Base-by-base conservation (phyloP, 2,797 vertebrate genomes). In the Lophura swinhoii region DNA sequence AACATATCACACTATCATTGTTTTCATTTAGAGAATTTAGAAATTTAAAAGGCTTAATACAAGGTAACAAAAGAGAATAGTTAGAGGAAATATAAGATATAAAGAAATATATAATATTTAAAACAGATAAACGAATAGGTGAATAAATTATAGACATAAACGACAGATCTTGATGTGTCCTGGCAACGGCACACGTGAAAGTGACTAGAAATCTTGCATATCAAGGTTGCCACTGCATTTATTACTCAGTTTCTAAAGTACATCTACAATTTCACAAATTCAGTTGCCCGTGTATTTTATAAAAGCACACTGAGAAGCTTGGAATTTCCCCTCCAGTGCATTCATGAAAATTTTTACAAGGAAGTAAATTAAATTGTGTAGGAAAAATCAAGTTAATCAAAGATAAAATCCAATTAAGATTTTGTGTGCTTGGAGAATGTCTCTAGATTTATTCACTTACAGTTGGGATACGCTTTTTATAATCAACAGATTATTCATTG, bases 321-420 rank as follows among this genome's bases (percentile, higher is more conserved):
- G 43, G 31, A 78, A 66, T 53, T 88, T 35, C 9, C 6, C 49
- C 29, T 46, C 28, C 12, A 22, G 31, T 12, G 1, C 7, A 21
- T 59, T 76, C 84, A 53, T 0, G 2, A 46, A 59, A 84, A 58
- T 31, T 6, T 70, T 69, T 28, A 46, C 6, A 70, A 11, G 72
- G 8, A 87, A 75, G 59, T 35, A 63, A 84, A 41, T 68, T 84
- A 49, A 81, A 43, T 35, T 43, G 7, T 73, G 4, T 33, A 35
- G 2, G 2, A 11, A 63, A 7, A 88, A 67, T 77, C 13, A 78
- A 72, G 14, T 73, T 76, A 78, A 87, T 82, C 31, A 87, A 87
- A 92, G n/a, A 73, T 49, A 76, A 84, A 91, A 94, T 71, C 16
- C 37, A 87, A 41, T 59, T 26, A 67, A 85, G 29, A 51, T 76